Percentiles rank a stretch among this genome's conserved stretches.
Conservation (phyloP, 1,140 invertebrate species). For the Leptonema lineaticorne region DNA sequence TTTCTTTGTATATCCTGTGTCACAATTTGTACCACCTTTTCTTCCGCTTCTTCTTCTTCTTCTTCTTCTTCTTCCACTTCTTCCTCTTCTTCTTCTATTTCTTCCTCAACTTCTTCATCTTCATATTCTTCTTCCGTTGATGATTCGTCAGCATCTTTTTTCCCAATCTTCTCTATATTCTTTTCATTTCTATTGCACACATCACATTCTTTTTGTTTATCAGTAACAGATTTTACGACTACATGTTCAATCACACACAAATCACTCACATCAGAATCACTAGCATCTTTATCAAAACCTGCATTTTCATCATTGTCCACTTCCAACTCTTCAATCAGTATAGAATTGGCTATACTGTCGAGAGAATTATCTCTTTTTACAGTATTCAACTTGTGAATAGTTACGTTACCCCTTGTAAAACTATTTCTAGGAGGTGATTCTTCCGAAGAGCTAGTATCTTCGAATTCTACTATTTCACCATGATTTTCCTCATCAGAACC, state of each 20-base stretch:
- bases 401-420: neutral
- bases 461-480: constrained; percentile 13
- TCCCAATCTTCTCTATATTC: neutral
- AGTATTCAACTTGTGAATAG: neutral
- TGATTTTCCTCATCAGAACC: constrained; percentile 22
- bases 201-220: neutral
- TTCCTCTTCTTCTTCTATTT: neutral
- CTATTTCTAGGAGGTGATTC: neutral
- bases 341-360: constrained; percentile 7
- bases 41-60: neutral
- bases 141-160: no score
- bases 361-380: constrained; percentile 10
- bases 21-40: neutral
- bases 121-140: constrained; percentile 6
- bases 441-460: constrained; percentile 7
- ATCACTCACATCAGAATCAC: constrained; percentile 20
- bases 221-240: neutral
- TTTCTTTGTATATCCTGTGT: neutral
- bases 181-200: neutral
- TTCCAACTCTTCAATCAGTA: constrained; percentile 20
- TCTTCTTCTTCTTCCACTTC: neutral
- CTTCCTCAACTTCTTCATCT: neutral
- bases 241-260: constrained; percentile 16
- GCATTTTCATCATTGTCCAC: constrained; percentile 24
- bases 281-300: constrained; percentile 6